Evolutionary conservation across 1,140 invertebrate species (phyloP), one percentile per base, ranked within the genome.

Genomic region (Drosophila tsacasi): DNA sequence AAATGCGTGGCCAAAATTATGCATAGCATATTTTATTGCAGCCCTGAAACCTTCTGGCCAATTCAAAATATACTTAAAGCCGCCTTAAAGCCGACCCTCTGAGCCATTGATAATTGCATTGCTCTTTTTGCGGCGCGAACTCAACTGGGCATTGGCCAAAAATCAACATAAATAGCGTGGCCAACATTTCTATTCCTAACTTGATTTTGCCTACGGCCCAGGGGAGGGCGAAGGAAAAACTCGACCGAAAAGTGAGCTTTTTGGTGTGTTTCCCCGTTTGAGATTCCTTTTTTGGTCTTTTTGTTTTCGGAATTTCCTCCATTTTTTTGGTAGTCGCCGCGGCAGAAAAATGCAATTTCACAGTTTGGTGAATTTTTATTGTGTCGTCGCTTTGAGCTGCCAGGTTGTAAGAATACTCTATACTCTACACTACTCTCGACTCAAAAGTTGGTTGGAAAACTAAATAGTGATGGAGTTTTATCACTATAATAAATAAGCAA

Each of bases 331-430:
- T 81, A 75, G 52, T 62, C 68, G 71, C 67, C 79, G 80, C 83
- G 80, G 76, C 86, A 91, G 79, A 91, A 91, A 91, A 91, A 91
- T 91, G 86, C 86, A 91, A 91, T 91, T 91, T 91, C 86, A 91
- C 86, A 91, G 86, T 91, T 91, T 91, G 86, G 86, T 90, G 85
- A 90, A 82, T 90, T 90, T 90, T 90, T 90, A 90, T 91, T 91
- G 89, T 91, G 89, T 91, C 83, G 89, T 87, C 87, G 87, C 81
- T 91, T 82, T 90, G 76, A 85, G 86, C 66, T 73, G 55, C 32
- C 55, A 73, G 46, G 55, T 72, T 42, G 69, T 17, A 30, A 50
- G 52, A 74, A 58, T 49, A 59, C 47, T 27, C 61, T 66, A 49
- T 78, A 57, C 69, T 40, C 44, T 78, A 57, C 69, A 32, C 35